A percentile compares a stretch with the other conserved stretches of the same genome.
phyloP scores from a whole-genome alignment of 2,888 invertebrate species.

The Pristionchus maxplancki region DNA sequence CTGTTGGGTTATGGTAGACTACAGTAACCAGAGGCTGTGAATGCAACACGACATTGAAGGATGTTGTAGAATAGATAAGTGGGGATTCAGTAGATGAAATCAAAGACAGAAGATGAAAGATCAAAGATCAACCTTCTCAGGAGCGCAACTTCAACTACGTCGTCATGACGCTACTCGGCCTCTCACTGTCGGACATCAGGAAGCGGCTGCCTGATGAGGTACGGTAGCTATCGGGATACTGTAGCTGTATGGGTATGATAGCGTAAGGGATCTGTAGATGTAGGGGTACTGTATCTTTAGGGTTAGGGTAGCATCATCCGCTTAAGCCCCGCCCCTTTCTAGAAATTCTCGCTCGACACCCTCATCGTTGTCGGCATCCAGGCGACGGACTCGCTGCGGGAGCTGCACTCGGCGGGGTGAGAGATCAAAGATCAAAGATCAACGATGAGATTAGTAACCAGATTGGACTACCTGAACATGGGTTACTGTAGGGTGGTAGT shows the following conservation, averaged over 20 bases:
- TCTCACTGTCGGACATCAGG: conserved; percentile 35
- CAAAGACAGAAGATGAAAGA: neutral
- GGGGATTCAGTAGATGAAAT: too few species aligned
- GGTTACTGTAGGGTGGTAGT: too few species aligned
- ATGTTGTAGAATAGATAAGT: too few species aligned
- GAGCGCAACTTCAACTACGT: conserved; percentile 42
- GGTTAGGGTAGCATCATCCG: too few species aligned
- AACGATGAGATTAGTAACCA: too few species aligned
- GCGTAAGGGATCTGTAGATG: neutral
- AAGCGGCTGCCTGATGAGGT: conserved; percentile 48
- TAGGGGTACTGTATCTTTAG: too few species aligned
- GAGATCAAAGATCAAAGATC: neutral
- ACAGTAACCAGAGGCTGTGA: too few species aligned
- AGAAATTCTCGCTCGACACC: conserved; percentile 32
- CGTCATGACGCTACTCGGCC: conserved; percentile 47
- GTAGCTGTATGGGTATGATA: neutral
- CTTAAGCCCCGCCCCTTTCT: neutral
- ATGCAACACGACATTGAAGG: too few species aligned
- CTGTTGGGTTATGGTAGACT: too few species aligned
- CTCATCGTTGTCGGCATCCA: conserved; percentile 23
- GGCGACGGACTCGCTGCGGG: conserved; percentile 19
- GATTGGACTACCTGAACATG: too few species aligned
- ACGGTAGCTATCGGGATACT: neutral
- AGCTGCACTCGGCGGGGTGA: conserved; percentile 45
- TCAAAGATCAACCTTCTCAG: neutral